Evolutionary conservation across 2,113 vertebrate species (phyloP), one percentile per base, ranked within the genome.

Genomic region (Erpornis zantholeuca): DNA sequence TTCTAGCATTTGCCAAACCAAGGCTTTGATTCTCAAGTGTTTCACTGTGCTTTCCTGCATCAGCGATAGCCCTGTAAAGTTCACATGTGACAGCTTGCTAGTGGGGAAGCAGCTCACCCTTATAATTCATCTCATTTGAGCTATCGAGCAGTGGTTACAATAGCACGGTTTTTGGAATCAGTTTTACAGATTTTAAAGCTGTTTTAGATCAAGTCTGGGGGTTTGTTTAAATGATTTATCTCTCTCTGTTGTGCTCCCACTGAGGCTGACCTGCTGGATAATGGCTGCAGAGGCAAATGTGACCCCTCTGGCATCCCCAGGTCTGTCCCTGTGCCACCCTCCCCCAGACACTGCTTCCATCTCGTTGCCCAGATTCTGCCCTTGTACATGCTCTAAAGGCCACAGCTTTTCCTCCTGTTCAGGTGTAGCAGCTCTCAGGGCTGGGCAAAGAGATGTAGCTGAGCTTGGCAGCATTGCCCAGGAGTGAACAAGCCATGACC

Each of bases 21-120:
- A 72, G 78, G 63, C 91, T 96, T 97, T 96, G 84, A 91, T 91
- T 91, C 93, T 95, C 75, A 47, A 82, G 70, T 59, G 81, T 87
- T 94, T 82, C 81, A 15, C 81, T 50, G 71, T 47, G 61, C 79
- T 93, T 93, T 80, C 63, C 86, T 77, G 89, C 75, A 40, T 76
- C 82, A 33, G 73, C 0, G 3, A 57, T 45, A 72, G 84, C 63
- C 79, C 84, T 89, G 66, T 96, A 94, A 96, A 95, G 76, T 71
- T 82, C 75, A 82, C 42, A 35, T 92, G 49, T 80, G 91, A 90
- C 86, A 86, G 80, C 83, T 73, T 56, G 72, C 91, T 94, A 15
- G 90, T 9, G 19, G 87, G 63, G 71, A 92, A 76, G 82, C 82
- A 76, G 84, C 75, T 92, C 22, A 4, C 91, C 71, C 82, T 87